These are phyloP conservation scores for Balearica regulorum DNA, from an alignment of 2,797 vertebrate genomes.

Conservation along the genomic window DNA sequence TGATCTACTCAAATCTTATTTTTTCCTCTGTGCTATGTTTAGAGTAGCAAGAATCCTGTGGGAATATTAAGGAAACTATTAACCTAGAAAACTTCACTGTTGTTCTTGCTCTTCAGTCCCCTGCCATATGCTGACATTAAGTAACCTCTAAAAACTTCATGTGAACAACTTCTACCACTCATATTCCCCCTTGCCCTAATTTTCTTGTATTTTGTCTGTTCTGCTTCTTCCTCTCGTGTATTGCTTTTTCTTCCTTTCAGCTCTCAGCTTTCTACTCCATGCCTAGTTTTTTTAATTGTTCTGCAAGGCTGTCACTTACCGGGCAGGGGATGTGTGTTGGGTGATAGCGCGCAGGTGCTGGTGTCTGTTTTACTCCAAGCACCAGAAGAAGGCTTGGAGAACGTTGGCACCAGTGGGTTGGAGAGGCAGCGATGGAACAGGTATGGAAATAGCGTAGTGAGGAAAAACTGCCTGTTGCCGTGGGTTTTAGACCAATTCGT, in stretches of 20 bases:
- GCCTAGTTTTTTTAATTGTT: neutral
- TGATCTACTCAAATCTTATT: constrained; percentile 9
- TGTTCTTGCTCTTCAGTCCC: constrained; percentile 13
- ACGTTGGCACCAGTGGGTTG: neutral
- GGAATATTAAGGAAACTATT: constrained; percentile 64
- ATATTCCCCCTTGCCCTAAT: rapidly evolving
- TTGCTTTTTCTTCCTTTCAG: neutral
- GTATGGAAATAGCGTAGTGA: neutral
- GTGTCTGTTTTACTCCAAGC: neutral
- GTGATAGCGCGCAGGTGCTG: neutral
- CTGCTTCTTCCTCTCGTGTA: neutral
- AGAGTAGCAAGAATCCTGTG: constrained; percentile 33
- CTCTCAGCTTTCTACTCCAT: neutral
- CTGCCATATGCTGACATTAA: neutral
- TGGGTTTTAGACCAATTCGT: neutral
- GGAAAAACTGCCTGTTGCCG: neutral
- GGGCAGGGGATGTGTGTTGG: neutral
- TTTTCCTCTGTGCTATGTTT: constrained; percentile 54
- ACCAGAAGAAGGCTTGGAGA: neutral
- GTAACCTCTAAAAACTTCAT: neutral
- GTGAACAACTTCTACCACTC: neutral
- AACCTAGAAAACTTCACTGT: constrained; percentile 53
- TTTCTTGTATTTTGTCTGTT: neutral
- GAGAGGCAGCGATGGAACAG: neutral
- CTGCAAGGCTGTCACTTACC: neutral